These are phyloP conservation scores for Pelobates fuscus DNA, from an alignment of 2,113 vertebrate species.

Conservation along the genomic window DNA sequence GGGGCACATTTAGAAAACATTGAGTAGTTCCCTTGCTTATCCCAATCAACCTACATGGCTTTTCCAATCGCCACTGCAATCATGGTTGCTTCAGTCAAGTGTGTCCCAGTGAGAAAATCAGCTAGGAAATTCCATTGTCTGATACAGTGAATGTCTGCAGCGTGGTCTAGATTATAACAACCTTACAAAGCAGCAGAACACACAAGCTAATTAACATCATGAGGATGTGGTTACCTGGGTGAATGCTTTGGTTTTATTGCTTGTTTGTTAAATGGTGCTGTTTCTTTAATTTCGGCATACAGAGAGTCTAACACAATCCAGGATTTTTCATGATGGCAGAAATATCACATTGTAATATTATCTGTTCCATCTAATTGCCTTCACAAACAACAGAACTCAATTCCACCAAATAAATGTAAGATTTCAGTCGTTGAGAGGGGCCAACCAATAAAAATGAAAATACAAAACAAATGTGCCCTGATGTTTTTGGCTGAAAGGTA, in stretches of 20 bases:
- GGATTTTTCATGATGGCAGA: constrained; percentile 73
- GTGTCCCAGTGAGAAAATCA: background rate
- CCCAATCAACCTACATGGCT: background rate
- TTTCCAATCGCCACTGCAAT: background rate
- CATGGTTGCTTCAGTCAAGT: background rate
- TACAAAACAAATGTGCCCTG: constrained; percentile 71
- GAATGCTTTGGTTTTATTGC: constrained; percentile 2
- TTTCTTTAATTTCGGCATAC: background rate
- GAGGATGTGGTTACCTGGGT: constrained; percentile 4
- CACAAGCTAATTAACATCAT: background rate
- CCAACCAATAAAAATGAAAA: constrained; percentile 72
- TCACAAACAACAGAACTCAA: constrained; percentile 77
- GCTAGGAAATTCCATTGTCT: background rate
- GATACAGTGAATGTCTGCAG: background rate
- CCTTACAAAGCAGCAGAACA: background rate
- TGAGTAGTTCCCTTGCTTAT: background rate
- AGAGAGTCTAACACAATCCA: constrained; percentile 64
- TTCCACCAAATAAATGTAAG: constrained; percentile 70
- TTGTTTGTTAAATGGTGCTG: background rate
- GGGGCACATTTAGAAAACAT: background rate
- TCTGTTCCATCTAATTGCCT: constrained; percentile 76
- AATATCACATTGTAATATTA: constrained; percentile 78
- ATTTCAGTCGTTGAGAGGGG: constrained; percentile 67
- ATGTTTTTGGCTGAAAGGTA: constrained; percentile 67
- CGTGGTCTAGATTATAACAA: constrained; percentile 3